Base-by-base conservation (phyloP, 2,888 invertebrate genomes). In the Coelopa pilipes region DNA sequence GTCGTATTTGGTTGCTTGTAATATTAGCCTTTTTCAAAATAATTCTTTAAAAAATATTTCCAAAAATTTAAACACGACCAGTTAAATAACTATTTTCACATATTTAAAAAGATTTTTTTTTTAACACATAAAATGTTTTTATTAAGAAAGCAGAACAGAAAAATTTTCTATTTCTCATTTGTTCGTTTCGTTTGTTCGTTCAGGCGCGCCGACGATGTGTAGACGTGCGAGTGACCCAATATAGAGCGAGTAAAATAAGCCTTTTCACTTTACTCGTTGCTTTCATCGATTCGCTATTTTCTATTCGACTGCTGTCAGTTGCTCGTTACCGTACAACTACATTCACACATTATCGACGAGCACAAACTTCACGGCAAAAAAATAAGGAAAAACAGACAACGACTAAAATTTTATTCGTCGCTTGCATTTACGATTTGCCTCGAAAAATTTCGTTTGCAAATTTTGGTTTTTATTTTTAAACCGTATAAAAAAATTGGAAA, bases 401-500 rank as follows among this genome's bases (percentile, higher is more conserved):
- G 83, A 83, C 84, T 82, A 79, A 83, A 84, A 83, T 82, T 83
- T 84, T 81, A 80, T 84, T 82, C 81, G 81, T 82, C 80, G 84
- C 82, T 85, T 82, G 84, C 83, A 83, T 82, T 83, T 84, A 84
- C 81, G 82, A 70, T 70, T 84, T 85, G 85, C 81, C 82, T 84
- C 82, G 82, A 85, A 84, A 85, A 85, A 84, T 83, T 85, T 83
- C 49, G 82, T 83, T 81, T 83, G 82, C 83, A 84, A 82, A 82
- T 81, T 80, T 82, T 82, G 80, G 82, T 85, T 81, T 80, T 68
- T 63, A 78, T 80, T 81, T 84, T 79, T 79, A 59, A 24, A 74
- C 59, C 63, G 63, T 68, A 71, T 74, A 72, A 79, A 77, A 82
- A 83, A 83, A 77, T 77, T 81, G 67, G 21, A 59, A 76, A 80